Base-by-base conservation (phyloP, 2,888 invertebrate species). In the Meliscaeva auricollis region DNA sequence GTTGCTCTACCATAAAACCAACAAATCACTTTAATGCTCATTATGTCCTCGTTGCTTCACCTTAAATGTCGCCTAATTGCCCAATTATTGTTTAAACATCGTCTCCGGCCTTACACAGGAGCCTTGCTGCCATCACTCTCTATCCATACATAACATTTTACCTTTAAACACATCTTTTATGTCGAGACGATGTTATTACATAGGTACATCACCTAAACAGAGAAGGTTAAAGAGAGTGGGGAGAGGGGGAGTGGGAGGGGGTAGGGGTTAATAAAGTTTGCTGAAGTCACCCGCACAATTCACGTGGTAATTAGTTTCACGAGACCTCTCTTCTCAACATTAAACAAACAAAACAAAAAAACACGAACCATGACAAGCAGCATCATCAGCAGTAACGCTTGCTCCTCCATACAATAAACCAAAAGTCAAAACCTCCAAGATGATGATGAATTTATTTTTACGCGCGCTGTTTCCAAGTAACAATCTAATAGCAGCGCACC, bases 11-110 rank as follows among this genome's bases (percentile, higher is more conserved):
- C 58, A 26, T 58, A 52, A n/a, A 80, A 56, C 69, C 70, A 79
- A 79, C 84, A 84, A 79, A 79, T 84, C 84, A 84, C 84, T 75
- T 84, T 75, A 60, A 75, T 68, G 84, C 60, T 84, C 79, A 72
- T 79, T 75, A 79, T 54, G 75, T 83, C 84, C 66, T 72, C 70
- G 62, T 62, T 64, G 75, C 66, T 76, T 84, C 79, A 79, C 79
- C 79, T 75, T 68, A 76, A 84, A 79, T 76, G 84, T 79, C 84
- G 22, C 75, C 84, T 84, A 84, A 84, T 84, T 84, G 84, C 84
- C 84, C 84, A 84, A 84, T 84, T 84, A 84, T 79, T 84, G 84
- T 76, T 58, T 26, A 72, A 75, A 75, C 64, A 75, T 50, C 74
- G 52, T 73, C 69, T 77, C 38, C 54, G 22, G 64, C 64, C 7